phyloP scores from a whole-genome alignment of 2,113 vertebrate species.

The Centropus unirufus region DNA sequence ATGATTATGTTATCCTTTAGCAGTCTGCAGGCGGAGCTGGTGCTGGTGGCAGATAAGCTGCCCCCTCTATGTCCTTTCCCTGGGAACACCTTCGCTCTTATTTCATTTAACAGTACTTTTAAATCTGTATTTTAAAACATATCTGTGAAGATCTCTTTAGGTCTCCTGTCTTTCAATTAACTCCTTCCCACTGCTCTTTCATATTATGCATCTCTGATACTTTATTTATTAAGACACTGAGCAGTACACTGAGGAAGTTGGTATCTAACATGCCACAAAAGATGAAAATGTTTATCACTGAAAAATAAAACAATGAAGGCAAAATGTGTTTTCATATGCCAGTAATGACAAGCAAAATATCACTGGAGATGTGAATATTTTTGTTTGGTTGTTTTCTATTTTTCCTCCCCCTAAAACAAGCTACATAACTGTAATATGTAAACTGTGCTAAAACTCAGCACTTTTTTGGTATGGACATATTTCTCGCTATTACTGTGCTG shows the following conservation, averaged over 20 bases:
- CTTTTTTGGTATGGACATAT: not conserved
- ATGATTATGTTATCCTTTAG: accelerated
- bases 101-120: not conserved
- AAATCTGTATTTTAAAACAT: not conserved
- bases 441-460: not conserved
- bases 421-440: accelerated
- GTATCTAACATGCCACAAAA: not conserved
- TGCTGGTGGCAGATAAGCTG: accelerated
- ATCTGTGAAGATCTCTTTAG: not conserved
- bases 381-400: not conserved
- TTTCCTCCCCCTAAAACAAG: not conserved
- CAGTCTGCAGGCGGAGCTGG: not conserved
- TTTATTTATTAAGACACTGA: conserved; percentile 30
- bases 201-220: not conserved
- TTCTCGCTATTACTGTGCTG: not conserved
- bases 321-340: not conserved
- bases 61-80: not conserved
- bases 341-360: not conserved
- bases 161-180: conserved; percentile 43
- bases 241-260: not conserved
- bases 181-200: not conserved
- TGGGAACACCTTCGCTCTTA: not conserved
- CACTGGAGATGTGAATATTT: not conserved
- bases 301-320: conserved; percentile 16
- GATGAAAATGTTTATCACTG: conserved; percentile 12